Conservation (phyloP, 1,140 invertebrate genomes). For the Danaus melanippus region DNA sequence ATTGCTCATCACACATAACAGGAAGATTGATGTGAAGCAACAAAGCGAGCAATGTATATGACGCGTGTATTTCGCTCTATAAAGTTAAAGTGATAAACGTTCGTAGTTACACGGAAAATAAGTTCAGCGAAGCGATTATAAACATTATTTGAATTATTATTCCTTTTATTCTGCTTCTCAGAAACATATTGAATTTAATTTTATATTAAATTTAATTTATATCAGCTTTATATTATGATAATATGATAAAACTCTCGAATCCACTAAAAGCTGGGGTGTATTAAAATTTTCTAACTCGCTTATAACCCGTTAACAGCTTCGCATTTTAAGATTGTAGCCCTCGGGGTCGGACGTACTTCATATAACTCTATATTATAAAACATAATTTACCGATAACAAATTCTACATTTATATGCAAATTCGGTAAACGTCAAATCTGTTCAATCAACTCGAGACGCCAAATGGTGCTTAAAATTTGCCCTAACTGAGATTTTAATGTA, state of each 20-base stretch:
- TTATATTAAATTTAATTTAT: no score
- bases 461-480: constrained; percentile 26
- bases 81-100: constrained; percentile 32
- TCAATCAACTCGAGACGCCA: constrained; percentile 21
- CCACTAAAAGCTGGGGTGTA: no score
- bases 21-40: constrained; percentile 37
- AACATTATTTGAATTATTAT: no score
- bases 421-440: constrained; percentile 28
- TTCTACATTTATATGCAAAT: constrained; percentile 35
- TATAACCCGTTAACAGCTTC: constrained; percentile 8
- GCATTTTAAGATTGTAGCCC: constrained; percentile 9
- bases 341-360: constrained; percentile 13
- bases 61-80: constrained; percentile 45
- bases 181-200: no score
- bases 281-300: constrained; percentile 2
- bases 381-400: constrained; percentile 22
- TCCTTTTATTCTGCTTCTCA: no score
- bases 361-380: constrained; percentile 21
- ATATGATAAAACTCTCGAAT: no score
- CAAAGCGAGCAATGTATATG: constrained; percentile 43
- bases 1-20: constrained; percentile 29
- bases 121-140: no score
- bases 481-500: constrained; percentile 29
- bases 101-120: constrained; percentile 10
- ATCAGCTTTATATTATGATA: no score